Evolutionary conservation across 2,888 invertebrate genomes (phyloP).

Genomic region (Patella depressa): DNA sequence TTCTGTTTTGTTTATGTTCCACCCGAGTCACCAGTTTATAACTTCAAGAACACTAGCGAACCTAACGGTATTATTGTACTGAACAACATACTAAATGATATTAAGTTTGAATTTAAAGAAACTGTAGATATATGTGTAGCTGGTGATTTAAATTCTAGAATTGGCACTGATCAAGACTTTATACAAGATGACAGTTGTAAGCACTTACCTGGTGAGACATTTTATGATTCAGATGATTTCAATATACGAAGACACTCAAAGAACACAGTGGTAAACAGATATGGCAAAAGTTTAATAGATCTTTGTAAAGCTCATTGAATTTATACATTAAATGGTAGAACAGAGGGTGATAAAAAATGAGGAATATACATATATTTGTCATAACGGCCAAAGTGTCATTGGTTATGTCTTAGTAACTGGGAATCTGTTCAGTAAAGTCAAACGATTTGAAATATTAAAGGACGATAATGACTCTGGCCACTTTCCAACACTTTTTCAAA

Average conservation of each 20-base stretch:
- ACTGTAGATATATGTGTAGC: not conserved
- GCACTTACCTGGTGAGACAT: not conserved
- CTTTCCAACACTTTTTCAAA: not conserved
- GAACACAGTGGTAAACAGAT: not conserved
- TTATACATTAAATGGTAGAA: not conserved
- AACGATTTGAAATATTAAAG: not conserved
- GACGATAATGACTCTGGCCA: not conserved
- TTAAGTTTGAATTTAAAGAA: not conserved
- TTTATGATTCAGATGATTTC: not conserved
- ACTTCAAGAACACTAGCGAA: not conserved
- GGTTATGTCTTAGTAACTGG: not conserved
- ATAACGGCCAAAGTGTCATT: not conserved
- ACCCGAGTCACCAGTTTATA: not conserved
- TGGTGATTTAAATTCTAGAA: not conserved
- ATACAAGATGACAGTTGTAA: not conserved
- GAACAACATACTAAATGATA: not conserved
- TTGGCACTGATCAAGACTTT: not conserved
- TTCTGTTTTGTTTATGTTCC: not conserved
- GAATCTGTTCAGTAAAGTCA: not conserved
- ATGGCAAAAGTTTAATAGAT: not conserved
- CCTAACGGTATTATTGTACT: not conserved
- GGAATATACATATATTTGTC: not conserved
- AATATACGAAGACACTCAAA: not conserved
- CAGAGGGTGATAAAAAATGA: not conserved
- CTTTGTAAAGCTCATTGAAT: not conserved